A percentile compares a stretch with the other conserved stretches of the same genome.
Evolutionary conservation across 2,113 vertebrate species (phyloP).

Genomic region (Melospiza georgiana): DNA sequence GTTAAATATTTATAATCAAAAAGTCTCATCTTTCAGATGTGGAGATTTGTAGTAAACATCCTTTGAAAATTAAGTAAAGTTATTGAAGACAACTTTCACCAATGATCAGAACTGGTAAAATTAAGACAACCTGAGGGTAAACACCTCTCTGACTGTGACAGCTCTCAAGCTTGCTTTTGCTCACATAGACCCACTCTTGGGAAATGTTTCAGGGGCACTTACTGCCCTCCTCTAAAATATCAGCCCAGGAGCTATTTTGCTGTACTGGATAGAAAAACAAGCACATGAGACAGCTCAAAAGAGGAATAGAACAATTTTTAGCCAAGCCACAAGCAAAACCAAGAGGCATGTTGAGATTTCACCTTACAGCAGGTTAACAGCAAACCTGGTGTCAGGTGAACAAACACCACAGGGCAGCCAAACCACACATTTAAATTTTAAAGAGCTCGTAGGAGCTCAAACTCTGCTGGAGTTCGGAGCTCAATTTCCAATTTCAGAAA

Average conservation of each 20-base stretch:
- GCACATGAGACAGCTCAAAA: background rate
- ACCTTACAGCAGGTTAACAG: background rate
- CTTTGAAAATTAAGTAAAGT: background rate
- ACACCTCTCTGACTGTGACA: background rate
- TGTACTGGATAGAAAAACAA: background rate
- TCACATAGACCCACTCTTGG: accelerated
- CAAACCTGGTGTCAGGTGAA: background rate
- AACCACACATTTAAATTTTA: background rate
- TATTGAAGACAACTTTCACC: background rate
- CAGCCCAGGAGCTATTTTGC: background rate
- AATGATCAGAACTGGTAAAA: background rate
- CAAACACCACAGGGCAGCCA: background rate
- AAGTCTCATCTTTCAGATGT: background rate
- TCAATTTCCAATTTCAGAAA: background rate
- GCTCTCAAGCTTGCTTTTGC: background rate
- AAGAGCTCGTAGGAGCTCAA: background rate
- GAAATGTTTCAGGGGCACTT: background rate
- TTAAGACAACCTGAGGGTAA: background rate
- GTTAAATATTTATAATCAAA: background rate
- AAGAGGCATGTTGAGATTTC: background rate
- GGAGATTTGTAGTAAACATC: background rate
- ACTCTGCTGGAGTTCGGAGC: background rate
- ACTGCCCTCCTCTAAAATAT: background rate
- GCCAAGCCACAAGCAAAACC: background rate
- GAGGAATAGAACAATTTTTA: background rate